phyloP scores from a whole-genome alignment of 1,140 invertebrate genomes.

The Zaprionus kolodkinae region DNA sequence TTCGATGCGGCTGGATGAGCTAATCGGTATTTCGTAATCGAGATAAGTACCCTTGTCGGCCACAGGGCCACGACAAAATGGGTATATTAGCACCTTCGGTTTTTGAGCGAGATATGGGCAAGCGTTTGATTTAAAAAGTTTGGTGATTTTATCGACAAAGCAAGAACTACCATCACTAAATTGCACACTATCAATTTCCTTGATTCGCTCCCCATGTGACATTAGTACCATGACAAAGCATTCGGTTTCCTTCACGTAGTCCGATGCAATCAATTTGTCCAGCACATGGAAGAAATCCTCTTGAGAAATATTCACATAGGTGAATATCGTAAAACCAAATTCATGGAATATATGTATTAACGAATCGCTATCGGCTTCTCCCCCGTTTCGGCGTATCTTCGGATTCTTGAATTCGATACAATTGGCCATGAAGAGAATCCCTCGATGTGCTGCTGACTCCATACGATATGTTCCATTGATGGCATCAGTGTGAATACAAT shows the following conservation, averaged over 20 bases:
- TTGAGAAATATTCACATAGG: slow-evolving; percentile 83
- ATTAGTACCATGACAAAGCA: slow-evolving; percentile 87
- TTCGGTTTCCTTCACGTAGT: slow-evolving; percentile 84
- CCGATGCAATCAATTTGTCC: slow-evolving; percentile 73
- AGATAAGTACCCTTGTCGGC: slow-evolving; percentile 63
- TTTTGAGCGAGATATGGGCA: slow-evolving; percentile 87
- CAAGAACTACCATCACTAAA: slow-evolving; percentile 85
- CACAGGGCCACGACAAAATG: slow-evolving; percentile 86
- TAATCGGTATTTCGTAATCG: neutral
- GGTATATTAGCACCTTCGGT: slow-evolving; percentile 92
- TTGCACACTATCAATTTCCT: slow-evolving; percentile 73
- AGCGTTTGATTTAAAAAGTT: slow-evolving; percentile 87
- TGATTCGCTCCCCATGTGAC: slow-evolving; percentile 86
- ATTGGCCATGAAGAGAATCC: slow-evolving; percentile 86
- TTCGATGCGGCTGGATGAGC: slow-evolving; percentile 8
- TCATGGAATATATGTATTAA: slow-evolving; percentile 85
- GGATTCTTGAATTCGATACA: slow-evolving; percentile 84
- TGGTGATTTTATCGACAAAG: slow-evolving; percentile 85
- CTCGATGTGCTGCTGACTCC: slow-evolving; percentile 80
- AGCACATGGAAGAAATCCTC: slow-evolving; percentile 81
- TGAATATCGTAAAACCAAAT: slow-evolving; percentile 86
- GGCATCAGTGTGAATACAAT: slow-evolving; percentile 39
- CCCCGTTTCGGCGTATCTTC: slow-evolving; percentile 83
- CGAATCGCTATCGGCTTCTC: slow-evolving; percentile 85
- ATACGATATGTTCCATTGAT: slow-evolving; percentile 49